Evolutionary conservation across 1,140 invertebrate genomes (phyloP).

Genomic region (Epicauta chinensis): DNA sequence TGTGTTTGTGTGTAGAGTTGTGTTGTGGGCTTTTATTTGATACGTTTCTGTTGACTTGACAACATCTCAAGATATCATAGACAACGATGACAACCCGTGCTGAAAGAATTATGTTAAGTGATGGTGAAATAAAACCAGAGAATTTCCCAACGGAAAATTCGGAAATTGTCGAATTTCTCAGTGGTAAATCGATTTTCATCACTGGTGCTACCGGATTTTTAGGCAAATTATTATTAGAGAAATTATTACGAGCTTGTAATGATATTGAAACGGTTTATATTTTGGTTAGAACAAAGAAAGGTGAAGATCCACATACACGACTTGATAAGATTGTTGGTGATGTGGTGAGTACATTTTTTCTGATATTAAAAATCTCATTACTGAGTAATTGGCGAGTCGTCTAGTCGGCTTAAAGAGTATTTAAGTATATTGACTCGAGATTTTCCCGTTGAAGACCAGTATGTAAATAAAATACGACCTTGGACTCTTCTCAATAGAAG

Average conservation of each 20-base stretch:
- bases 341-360: conserved; percentile 17
- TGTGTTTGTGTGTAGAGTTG: no score
- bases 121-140: not conserved
- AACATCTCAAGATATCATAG: no score
- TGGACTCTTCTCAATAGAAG: no score
- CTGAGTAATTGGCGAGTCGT: no score
- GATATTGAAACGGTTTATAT: conserved; percentile 69
- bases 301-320: conserved; percentile 62
- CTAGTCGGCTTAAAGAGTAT: no score
- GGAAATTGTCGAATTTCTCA: conserved; percentile 29
- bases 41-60: not conserved
- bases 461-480: no score
- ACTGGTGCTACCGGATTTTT: conserved; percentile 36
- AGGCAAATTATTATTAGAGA: conserved; percentile 65
- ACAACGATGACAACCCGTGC: no score
- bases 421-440: no score
- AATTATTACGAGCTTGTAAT: conserved; percentile 71
- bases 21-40: not conserved
- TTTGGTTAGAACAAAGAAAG: conserved; percentile 72
- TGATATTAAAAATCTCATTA: not conserved
- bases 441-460: no score
- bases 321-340: conserved; percentile 64
- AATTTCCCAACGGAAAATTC: conserved; percentile 17
- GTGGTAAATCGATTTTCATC: conserved; percentile 31
- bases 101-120: no score